Evolutionary conservation across 2,888 invertebrate species (phyloP), one percentile per base, ranked within the genome.

Genomic region (Gerosis bhagava): DNA sequence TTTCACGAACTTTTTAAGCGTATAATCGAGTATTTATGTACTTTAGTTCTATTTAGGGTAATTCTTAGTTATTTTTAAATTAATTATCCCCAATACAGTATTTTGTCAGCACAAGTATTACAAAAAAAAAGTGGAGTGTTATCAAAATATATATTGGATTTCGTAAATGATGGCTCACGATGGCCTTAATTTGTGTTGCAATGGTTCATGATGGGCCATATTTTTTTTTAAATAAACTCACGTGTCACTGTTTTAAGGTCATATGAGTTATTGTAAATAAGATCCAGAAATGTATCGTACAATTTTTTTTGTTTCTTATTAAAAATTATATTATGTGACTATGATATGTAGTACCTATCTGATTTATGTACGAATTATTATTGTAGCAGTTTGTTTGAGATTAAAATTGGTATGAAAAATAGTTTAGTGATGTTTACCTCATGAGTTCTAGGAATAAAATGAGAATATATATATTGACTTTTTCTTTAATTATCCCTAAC

Each of bases 371-470:
- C 65, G 60, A 65, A 63, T 65, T 70, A 61, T 53, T 52, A 53
- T 48, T 65, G 53, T 61, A 67, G 58, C 57, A 56, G 53, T 65
- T 66, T 63, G 62, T 70, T 72, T 72, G 75, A 69, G 66, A 72
- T 71, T 70, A 67, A 68, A 69, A 80, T 83, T 83, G 79, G 80
- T 80, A 77, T 73, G 59, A 64, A 67, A 77, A 68, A 78, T 83
- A 86, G 82, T 74, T 72, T 84, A 86, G 87, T 71, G 68, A 83
- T 84, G 83, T 86, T 87, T 88, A 87, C 87, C 87, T 88, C 87
- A 88, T 86, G 86, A 84, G 77, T 83, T 86, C 77, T 88, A 88
- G 87, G 77, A 82, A 88, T 77, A 78, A 87, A 87, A 86, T 72
- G 68, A 81, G 74, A 83, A 76, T 83, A 83, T 83, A 77, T 69